phyloP scores from a whole-genome alignment of 2,888 invertebrate species.

The Leptinotarsa rubiginosa region DNA sequence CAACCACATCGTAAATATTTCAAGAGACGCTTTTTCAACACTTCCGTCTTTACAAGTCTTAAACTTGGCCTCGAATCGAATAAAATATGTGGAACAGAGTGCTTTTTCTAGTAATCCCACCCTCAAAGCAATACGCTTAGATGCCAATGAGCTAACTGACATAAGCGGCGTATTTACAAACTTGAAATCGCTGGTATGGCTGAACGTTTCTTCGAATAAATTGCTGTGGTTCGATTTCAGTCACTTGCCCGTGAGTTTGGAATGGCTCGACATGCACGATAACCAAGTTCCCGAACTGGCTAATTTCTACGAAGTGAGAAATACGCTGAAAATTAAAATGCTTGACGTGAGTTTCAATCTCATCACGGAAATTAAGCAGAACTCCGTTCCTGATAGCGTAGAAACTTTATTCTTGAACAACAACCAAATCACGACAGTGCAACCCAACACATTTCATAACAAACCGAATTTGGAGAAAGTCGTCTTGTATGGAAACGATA shows the following conservation, averaged over 20 bases:
- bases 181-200: constrained; percentile 79
- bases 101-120: constrained; percentile 81
- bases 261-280: constrained; percentile 85
- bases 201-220: constrained; percentile 85
- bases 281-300: constrained; percentile 82
- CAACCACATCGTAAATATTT: constrained; percentile 82
- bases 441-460: constrained; percentile 77
- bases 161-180: constrained; percentile 83
- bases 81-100: constrained; percentile 81
- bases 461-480: constrained; percentile 81
- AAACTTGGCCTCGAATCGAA: constrained; percentile 84
- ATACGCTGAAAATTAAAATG: constrained; percentile 77
- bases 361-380: constrained; percentile 75
- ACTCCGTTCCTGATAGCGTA: constrained; percentile 79
- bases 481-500: constrained; percentile 80
- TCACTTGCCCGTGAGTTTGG: constrained; percentile 79
- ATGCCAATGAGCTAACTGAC: constrained; percentile 82
- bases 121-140: constrained; percentile 80
- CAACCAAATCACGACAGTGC: constrained; percentile 78
- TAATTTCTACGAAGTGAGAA: constrained; percentile 78
- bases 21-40: constrained; percentile 79
- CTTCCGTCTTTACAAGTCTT: constrained; percentile 80
- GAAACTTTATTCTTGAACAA: constrained; percentile 80
- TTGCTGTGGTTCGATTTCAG: constrained; percentile 85
- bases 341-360: constrained; percentile 82